phyloP scores from a whole-genome alignment of 2,888 invertebrate species.

The Pseudococcus jackbeardsleyi region DNA sequence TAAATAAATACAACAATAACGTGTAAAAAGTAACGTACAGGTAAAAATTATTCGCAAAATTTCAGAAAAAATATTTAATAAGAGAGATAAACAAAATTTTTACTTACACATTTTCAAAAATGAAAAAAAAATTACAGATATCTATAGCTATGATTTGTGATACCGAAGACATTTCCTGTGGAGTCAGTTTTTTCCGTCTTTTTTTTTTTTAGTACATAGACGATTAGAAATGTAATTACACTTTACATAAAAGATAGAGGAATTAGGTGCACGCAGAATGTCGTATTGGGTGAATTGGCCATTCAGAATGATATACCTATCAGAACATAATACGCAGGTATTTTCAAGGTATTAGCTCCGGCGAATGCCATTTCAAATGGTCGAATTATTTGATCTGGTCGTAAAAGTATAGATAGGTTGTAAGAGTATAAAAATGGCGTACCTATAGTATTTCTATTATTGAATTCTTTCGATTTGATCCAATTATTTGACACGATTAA shows the following conservation, averaged over 20 bases:
- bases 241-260: neutral
- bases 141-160: no score
- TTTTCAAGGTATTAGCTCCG: neutral
- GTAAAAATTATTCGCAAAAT: no score
- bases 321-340: neutral
- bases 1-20: neutral
- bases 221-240: neutral
- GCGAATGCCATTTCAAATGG: neutral
- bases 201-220: no score
- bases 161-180: no score
- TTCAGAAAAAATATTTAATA: no score
- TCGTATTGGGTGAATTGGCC: neutral
- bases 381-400: neutral
- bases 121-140: no score
- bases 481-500: slow-evolving; percentile 60
- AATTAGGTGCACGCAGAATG: neutral
- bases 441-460: neutral
- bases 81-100: no score
- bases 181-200: no score
- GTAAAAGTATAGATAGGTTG: neutral
- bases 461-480: slow-evolving; percentile 55
- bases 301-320: neutral
- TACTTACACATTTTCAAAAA: no score
- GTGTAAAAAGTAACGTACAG: neutral
- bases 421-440: neutral